Percentiles rank a stretch among this genome's conserved stretches.
phyloP scores from a whole-genome alignment of 2,797 vertebrate genomes.

The Ateles fusciceps region DNA sequence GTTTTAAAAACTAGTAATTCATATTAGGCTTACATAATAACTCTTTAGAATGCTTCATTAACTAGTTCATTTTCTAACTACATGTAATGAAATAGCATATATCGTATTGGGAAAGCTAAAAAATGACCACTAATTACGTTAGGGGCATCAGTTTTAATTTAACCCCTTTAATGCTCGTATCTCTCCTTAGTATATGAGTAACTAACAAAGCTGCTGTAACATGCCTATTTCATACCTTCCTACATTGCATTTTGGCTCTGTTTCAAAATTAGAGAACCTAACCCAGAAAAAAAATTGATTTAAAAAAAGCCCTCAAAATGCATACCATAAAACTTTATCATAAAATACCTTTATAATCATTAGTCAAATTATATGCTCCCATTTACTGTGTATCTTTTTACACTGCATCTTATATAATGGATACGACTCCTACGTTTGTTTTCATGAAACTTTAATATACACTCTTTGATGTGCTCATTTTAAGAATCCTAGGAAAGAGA shows the following conservation, averaged over 20 bases:
- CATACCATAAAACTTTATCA: conserved; percentile 25
- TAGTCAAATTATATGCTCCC: not conserved
- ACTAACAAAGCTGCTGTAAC: not conserved
- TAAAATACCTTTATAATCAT: not conserved
- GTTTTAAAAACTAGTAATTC: conserved; percentile 6
- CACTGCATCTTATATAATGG: not conserved
- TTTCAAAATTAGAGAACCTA: conserved; percentile 31
- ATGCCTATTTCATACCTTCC: not conserved
- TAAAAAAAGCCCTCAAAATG: not conserved
- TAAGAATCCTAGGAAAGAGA: conserved; percentile 22
- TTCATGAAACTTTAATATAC: not conserved
- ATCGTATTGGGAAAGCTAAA: not conserved
- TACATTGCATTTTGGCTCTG: not conserved
- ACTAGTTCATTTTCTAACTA: conserved; percentile 3
- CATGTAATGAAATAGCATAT: not conserved
- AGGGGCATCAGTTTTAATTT: not conserved
- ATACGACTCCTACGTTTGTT: not conserved
- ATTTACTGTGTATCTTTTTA: not conserved
- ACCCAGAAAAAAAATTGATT: not conserved
- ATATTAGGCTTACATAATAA: not conserved
- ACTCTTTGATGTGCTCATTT: not conserved
- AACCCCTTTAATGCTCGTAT: not conserved
- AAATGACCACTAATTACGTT: not conserved
- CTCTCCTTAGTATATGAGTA: not conserved
- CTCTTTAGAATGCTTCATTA: not conserved